Evolutionary conservation across 2,797 vertebrate genomes (phyloP), one percentile per base, ranked within the genome.

Genomic region (Falco berigora): DNA sequence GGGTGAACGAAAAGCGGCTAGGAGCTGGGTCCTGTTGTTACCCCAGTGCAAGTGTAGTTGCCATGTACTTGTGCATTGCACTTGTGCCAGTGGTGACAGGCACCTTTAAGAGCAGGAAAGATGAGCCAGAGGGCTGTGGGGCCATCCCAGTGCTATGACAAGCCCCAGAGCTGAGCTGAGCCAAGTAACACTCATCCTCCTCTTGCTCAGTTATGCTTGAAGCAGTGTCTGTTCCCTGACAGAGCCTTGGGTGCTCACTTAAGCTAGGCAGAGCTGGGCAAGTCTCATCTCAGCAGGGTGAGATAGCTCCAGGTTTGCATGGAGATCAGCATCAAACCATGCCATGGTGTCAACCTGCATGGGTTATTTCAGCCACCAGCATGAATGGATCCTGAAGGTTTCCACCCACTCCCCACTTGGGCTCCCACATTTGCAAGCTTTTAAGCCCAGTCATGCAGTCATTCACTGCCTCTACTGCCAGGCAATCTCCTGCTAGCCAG

Each of bases 201-300:
- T 22, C 15, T 73, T 66, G 14, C 47, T 82, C 34, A 61, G 3
- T 5, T 27, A 71, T 69, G 23, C 58, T 53, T 86, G 55, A 63
- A 50, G n/a, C 32, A 63, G 40, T 52, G 53, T 19, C 18, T 0
- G 0, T 34, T 75, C 36, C 25, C 27, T 38, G 24, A 15, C 15
- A 38, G 34, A 85, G 50, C 23, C 21, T 86, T 74, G 2, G 2
- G 23, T 8, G 18, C 59, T 90, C 34, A 42, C 4, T 32, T 59
- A 73, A 62, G 34, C 38, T 79, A 10, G 50, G 10, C 38, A 84
- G 53, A 64, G 32, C 36, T 12, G 10, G 21, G 24, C 12, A 78
- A 61, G 36, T n/a, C 40, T 86, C 30, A 36, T 61, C 25, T 67
- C 36, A 75, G 53, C 13, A 19, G 25, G 4, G 5, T 47, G 34